phyloP scores from a whole-genome alignment of 2,888 invertebrate species.

The Platycheirus albimanus region DNA sequence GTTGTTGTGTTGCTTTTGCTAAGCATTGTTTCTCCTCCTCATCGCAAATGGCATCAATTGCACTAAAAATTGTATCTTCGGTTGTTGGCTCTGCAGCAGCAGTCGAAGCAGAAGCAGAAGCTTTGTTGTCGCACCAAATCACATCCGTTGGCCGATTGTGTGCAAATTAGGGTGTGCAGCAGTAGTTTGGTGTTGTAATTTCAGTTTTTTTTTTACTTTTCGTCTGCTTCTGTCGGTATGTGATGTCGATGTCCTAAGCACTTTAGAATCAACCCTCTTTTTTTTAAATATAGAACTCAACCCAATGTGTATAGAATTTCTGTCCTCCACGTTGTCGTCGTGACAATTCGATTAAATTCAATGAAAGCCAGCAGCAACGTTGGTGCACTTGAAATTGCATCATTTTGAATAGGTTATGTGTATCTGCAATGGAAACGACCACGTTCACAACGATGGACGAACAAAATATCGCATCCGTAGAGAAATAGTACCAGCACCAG shows the following conservation, averaged over 20 bases:
- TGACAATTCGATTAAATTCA: conserved; percentile 71
- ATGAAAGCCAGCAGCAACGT: conserved; percentile 49
- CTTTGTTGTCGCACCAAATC: conserved; percentile 56
- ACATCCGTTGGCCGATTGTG: conserved; percentile 71
- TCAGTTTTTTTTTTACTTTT: conserved; percentile 11
- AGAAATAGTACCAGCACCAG: conserved; percentile 11
- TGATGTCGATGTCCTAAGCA: conserved; percentile 40
- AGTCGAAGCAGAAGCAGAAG: conserved; percentile 31
- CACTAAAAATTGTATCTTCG: conserved; percentile 50
- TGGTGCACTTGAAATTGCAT: conserved; percentile 58
- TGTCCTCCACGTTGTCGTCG: conserved; percentile 52
- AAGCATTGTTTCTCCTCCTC: neutral
- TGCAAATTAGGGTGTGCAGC: conserved; percentile 68
- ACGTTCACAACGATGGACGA: neutral
- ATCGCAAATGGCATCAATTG: conserved; percentile 49
- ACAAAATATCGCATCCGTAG: neutral
- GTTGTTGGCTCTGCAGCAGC: conserved; percentile 46
- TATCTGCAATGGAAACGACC: conserved; percentile 46
- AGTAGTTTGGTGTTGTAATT: conserved; percentile 27
- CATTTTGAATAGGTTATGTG: conserved; percentile 43
- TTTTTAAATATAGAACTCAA: conserved; percentile 13
- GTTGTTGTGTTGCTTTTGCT: conserved; percentile 13
- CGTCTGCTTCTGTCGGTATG: conserved; percentile 12
- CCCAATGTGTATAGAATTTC: conserved; percentile 36
- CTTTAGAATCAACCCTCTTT: conserved; percentile 31